These are phyloP conservation scores for Triplophysa siluroides DNA, from an alignment of 2,113 vertebrate genomes.

Conservation along the genomic window DNA sequence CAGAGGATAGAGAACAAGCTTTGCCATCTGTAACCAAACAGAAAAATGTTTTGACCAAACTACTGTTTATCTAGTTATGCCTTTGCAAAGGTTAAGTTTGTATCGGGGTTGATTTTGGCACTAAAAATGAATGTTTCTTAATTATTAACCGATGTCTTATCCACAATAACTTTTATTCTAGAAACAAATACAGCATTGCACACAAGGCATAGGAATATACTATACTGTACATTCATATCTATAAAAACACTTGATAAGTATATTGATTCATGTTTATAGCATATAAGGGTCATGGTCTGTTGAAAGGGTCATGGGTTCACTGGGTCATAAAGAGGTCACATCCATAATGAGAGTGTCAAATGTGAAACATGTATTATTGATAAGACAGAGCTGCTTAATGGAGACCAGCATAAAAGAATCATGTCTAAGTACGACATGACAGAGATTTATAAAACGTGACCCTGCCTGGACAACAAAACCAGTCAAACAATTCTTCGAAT, in stretches of 20 bases:
- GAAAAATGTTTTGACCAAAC: background rate
- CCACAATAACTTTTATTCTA: no score
- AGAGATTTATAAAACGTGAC: background rate
- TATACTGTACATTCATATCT: background rate
- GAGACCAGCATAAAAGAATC: background rate
- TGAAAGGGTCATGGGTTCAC: background rate
- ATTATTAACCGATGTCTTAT: no score
- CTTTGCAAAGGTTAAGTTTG: background rate
- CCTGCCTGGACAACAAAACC: no score
- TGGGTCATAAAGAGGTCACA: constrained; percentile 15
- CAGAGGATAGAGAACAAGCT: constrained; percentile 72
- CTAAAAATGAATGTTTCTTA: no score
- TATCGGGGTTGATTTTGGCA: no score
- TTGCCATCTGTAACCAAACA: constrained; percentile 74
- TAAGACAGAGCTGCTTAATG: constrained; percentile 4
- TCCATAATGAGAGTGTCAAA: background rate
- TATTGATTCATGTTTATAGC: background rate
- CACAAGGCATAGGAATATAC: no score
- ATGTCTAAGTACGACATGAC: constrained; percentile 9
- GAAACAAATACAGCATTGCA: no score
- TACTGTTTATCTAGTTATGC: no score
- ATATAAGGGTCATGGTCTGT: background rate
- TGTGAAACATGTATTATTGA: constrained; percentile 31
- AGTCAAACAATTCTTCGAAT: no score
- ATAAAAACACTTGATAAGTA: background rate